Evolutionary conservation across 1,140 invertebrate species (phyloP), one percentile per base, ranked within the genome.

Genomic region (Papilio polytes): DNA sequence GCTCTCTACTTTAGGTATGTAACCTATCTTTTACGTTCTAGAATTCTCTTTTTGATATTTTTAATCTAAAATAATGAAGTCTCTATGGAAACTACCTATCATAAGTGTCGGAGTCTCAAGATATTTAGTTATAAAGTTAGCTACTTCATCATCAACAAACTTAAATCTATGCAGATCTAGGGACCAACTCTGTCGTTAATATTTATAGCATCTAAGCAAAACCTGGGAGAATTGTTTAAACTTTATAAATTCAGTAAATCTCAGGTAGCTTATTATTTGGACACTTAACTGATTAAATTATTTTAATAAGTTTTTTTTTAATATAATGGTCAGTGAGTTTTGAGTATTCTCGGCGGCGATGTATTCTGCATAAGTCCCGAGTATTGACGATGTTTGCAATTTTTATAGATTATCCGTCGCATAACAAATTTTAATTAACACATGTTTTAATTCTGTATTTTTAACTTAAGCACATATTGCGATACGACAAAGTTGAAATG

Each of bases 141-240:
- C 59, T 13, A 63, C 59, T 63, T 63, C 10, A 63, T 26, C 22
- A 26, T 63, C 10, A 63, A 63, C 22, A 26, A 63, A 63, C 59
- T 63, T 63, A 63, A 63, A 26, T 63, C 59, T 63, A 63, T 63
- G 22, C 59, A 63, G 59, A 63, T 26, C 59, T 63, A 22, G 59
- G 59, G 59, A 63, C 59, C 22, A 26, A 63, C 53, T 59, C 1
- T 20, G 22, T 26, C 9, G 59, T 63, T 63, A 63, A 63, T 63
- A 63, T 63, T 63, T 63, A 63, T 63, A 63, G 59, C 22, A 26
- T 10, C 59, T 63, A 18, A 63, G 20, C 26, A 18, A 31, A 63
- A 63, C 59, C 59, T 63, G 59, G 12, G 59, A 63, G 59, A 63
- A 63, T 63, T 22, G 22, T 26, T 63, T 63, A 22, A 63, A 63